phyloP scores from a whole-genome alignment of 2,888 invertebrate genomes.

The Cataglyphis cursor region DNA sequence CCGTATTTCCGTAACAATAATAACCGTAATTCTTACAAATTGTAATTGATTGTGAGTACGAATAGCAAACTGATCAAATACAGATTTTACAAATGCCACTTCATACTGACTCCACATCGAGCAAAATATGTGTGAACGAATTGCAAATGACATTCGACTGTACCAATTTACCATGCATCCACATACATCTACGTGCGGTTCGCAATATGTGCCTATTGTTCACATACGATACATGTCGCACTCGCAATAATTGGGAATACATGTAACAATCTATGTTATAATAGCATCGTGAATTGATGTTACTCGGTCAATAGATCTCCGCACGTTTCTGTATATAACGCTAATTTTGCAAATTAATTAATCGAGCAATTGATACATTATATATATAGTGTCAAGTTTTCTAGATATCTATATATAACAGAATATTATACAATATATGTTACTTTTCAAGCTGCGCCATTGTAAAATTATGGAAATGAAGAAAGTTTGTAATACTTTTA shows the following conservation, averaged over 20 bases:
- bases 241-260: conserved; percentile 15
- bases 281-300: conserved; percentile 26
- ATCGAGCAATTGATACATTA: not conserved
- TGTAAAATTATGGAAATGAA: not conserved
- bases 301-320: not conserved
- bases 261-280: not conserved
- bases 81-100: conserved; percentile 13
- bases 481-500: too few species aligned
- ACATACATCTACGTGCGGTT: not conserved
- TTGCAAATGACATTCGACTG: conserved; percentile 36
- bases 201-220: not conserved
- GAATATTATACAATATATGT: not conserved
- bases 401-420: not conserved
- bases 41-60: not conserved
- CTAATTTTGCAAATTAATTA: conserved; percentile 23
- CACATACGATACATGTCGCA: not conserved
- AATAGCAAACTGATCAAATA: not conserved
- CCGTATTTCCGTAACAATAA: too few species aligned
- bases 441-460: not conserved
- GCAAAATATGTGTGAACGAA: conserved; percentile 38
- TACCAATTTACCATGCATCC: conserved; percentile 19
- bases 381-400: not conserved
- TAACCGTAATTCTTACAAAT: not conserved
- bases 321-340: not conserved
- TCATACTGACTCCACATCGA: not conserved